These are phyloP conservation scores for Neopipo cinnamomea DNA, from an alignment of 2,113 vertebrate species.

Conservation along the genomic window DNA sequence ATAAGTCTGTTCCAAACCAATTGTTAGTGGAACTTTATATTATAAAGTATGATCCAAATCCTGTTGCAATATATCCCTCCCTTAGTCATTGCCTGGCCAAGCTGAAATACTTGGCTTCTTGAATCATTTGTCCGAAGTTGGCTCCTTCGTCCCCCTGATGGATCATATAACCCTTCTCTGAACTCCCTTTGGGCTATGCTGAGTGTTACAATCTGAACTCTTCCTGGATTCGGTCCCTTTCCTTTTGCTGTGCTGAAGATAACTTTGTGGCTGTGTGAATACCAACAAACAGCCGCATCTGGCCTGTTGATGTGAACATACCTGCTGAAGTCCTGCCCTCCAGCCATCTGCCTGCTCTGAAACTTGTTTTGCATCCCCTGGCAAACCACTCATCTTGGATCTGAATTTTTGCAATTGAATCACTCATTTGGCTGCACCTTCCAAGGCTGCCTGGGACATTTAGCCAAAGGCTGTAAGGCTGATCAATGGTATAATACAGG, in stretches of 20 bases:
- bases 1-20: background rate
- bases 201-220: slow-evolving; percentile 39
- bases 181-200: slow-evolving; percentile 57
- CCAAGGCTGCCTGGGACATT: slow-evolving; percentile 17
- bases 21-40: slow-evolving; percentile 2
- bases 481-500: slow-evolving; percentile 42
- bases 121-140: slow-evolving; percentile 49
- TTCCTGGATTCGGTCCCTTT: slow-evolving; percentile 44
- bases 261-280: background rate
- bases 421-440: slow-evolving; percentile 29
- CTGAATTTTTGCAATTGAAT: slow-evolving; percentile 50
- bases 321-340: slow-evolving; percentile 31
- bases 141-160: background rate
- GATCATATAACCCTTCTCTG: slow-evolving; percentile 38
- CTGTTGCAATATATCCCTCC: background rate
- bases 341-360: background rate
- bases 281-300: background rate
- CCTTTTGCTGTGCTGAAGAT: background rate
- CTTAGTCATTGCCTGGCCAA: slow-evolving; percentile 42
- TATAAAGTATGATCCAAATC: slow-evolving; percentile 20
- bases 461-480: slow-evolving; percentile 31
- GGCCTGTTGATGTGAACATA: rapidly evolving
- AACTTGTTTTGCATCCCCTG: slow-evolving; percentile 19
- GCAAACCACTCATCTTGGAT: background rate
- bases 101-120: slow-evolving; percentile 56